Base-by-base conservation (phyloP, 2,888 invertebrate species). In the Cheilosia vernalis region DNA sequence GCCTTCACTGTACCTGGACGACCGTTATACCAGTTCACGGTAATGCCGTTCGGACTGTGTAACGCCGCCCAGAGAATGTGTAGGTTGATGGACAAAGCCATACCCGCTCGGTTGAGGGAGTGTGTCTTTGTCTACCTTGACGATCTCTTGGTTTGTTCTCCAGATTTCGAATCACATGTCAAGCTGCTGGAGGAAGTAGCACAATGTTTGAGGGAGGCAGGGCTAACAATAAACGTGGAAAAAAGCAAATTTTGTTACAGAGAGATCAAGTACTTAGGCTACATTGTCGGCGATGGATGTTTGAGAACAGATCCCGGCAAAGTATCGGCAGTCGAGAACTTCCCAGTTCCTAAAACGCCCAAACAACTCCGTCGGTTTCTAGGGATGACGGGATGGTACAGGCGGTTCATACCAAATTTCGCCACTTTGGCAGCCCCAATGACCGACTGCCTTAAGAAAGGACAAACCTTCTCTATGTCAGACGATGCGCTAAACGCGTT, bases 81-180 rank as follows among this genome's bases (percentile, higher is more conserved):
- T 49, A 15, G 49, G 60, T 49, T 72, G n/a, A 63, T 61, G 61
- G 72, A 73, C 61, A 73, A 73, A 44, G 61, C 40, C 19, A 72
- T 72, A 17, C 60, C 51, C n/a, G 10, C 37, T 19, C 60, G 51
- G 13, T 7, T 58, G 10, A 13, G 44, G 1, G 60, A 72, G 2
- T 40, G 37, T 60, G 70, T 51, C 60, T 60, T 60, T 51, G 44
- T 70, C 9, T 42, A 70, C 17, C 44, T 70, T 0, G 70, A 56
- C 5, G 53, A 69, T 4, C n/a, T 69, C 13, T 69, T 53, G 51
- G 51, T 21, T 21, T 51, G 19, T 3, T 51, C 21, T 44, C 44
- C 17, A 44, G 44, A 44, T 2, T 44, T 44, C 17, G 44, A 44
- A 7, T 2, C 17, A 5, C 44, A 44, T 9, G 17, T 1, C 7